Evolutionary conservation across 1,140 invertebrate species (phyloP), one percentile per base, ranked within the genome.

Genomic region (Drosophila sp.): DNA sequence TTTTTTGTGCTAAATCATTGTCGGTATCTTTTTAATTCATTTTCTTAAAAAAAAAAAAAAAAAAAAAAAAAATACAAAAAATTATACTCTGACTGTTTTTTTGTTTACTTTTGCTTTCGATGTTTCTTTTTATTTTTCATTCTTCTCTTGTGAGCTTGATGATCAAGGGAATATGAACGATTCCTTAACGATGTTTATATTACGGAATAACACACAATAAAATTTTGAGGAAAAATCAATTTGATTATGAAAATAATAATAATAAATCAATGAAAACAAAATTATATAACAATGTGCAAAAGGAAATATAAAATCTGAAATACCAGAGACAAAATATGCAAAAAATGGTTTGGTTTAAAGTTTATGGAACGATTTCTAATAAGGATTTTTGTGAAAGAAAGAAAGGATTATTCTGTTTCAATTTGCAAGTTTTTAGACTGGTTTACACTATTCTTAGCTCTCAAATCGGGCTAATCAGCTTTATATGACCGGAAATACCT

Each of bases 1-100:
- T 11, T 3, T 50, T 73, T 83, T 80, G 27, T 83, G 80, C 77
- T 60, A 58, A 41, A 80, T 83, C 80, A 84, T 72, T 84, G 80
- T 84, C 80, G 80, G 80, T 76, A 72, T 83, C 80, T 84, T 84
- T 83, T 60, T 69, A 68, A 41, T 50, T 57, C 76, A 72, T 68
- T 61, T 76, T 72, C 54, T 50, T 38, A 38, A 8, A 38, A 3
- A 11, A 3, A 38, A 38, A 11, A 3, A 38, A 38, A 17, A 17
- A 17, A 17, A 17, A 0, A 17, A 17, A 0, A 17, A 17, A 17
- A 17, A 17, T 17, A 17, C 17, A 50, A 25, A 27, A 50, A 50
- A 25, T 27, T 47, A 27, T 50, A 27, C 44, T 70, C 40, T 62
- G 32, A 8, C 33, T 58, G 32, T 58, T 8, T 35, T 35, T 55